phyloP scores from a whole-genome alignment of 2,797 vertebrate genomes.

The Phataginus tricuspis region DNA sequence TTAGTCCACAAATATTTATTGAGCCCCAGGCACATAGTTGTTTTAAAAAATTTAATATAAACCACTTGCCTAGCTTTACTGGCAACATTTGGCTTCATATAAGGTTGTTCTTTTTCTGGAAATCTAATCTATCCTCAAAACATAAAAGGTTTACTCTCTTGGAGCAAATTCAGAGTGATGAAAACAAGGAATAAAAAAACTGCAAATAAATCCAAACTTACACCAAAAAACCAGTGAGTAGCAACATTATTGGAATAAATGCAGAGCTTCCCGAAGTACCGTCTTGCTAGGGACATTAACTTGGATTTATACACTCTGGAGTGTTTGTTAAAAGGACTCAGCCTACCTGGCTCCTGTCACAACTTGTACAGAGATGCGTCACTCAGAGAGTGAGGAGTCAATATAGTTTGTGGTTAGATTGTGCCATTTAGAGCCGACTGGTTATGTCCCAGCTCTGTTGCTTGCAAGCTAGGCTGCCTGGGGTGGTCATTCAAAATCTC shows the following conservation, averaged over 20 bases:
- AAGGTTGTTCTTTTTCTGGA: constrained; percentile 70
- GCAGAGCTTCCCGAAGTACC: not conserved
- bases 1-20: constrained; percentile 76
- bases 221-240: not conserved
- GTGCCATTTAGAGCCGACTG: not conserved
- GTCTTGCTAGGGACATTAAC: not conserved
- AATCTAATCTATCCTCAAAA: constrained; percentile 70
- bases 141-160: constrained; percentile 62
- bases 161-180: constrained; percentile 39
- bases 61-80: constrained; percentile 69
- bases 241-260: not conserved
- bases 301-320: not conserved
- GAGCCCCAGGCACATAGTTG: constrained; percentile 56
- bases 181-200: constrained; percentile 15
- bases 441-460: not conserved
- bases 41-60: constrained; percentile 66
- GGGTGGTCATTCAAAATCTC: not conserved
- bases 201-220: not conserved
- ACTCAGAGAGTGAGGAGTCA: not conserved
- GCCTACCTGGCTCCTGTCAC: not conserved
- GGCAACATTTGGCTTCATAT: constrained; percentile 65
- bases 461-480: not conserved
- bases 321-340: not conserved
- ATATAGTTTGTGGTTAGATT: not conserved
- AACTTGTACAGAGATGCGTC: not conserved